Base-by-base conservation (phyloP, 2,797 vertebrate genomes). In the Amniataba percoides region DNA sequence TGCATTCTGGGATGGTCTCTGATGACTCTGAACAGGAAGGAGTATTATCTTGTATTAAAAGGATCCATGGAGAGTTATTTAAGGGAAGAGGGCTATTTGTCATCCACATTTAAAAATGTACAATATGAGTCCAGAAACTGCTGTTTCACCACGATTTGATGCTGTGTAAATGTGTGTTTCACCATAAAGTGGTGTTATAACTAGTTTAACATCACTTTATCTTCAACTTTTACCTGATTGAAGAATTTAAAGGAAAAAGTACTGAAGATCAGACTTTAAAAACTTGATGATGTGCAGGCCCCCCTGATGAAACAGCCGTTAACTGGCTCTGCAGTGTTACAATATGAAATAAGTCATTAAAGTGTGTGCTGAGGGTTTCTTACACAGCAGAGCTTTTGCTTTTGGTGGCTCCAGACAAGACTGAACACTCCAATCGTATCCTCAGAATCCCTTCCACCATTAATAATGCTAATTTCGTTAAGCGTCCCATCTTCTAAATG, bases 401-500 rank as follows among this genome's bases (percentile, higher is more conserved):
- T 40, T 49, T 18, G 18, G 16, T 8, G 23, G 21, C 55, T 53
- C 39, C 49, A 61, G 66, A 46, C 14, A 8, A 21, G 36, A 53
- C 14, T 48, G 11, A 49, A 25, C 7, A 14, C 34, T 55, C 63
- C 16, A n/a, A 61, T 18, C 18, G 4, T 52, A 65, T 69, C 65
- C 39, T 61, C 13, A 21, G 21, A 67, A 23, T 78, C 48, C 25
- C 64, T 51, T 39, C 21, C 12, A n/a, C 19, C 36, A 9, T 87
- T 74, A 74, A 77, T 77, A 66, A 84, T 56, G 13, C 74, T 82
- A 12, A 77, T 60, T 60, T 51, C 64, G 70, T 82, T 42, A 71
- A 75, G 45, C 5, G 0, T 53, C 23, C 40, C 12, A 31, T 45
- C 49, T 13, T 75, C 36, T 77, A 40, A 77, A 40, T 81, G 85